Base-by-base conservation (phyloP, 2,797 vertebrate species). In the Alfaro cultratus region DNA sequence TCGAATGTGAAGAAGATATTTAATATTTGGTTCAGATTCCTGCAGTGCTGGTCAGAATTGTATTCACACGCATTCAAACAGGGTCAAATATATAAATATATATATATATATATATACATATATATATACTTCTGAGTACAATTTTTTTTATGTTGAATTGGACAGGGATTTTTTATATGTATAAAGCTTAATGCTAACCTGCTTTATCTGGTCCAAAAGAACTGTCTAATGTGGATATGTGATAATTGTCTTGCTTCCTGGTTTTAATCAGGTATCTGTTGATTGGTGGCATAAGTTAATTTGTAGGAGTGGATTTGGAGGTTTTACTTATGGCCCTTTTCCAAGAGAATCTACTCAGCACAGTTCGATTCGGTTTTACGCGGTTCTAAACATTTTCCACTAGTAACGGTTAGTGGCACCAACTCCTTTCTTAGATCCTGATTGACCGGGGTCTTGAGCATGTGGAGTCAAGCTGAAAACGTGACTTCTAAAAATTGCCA, bases 11-110 rank as follows among this genome's bases (percentile, higher is more conserved):
- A 64, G 46, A 78, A 67, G 80, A 76, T 84, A 85, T 71, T 80
- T 78, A 29, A 11, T 73, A 87, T 88, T 72, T 49, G 75, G 84
- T 90, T 79, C 85, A 80, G 76, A 68, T 80, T 74, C 55, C 68
- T 82, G 51, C 43, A 73, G 76, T 79, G 46, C 46, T 34, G 15
- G 7, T 73, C 29, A 47, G n/a, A 47, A 9, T 31, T 46, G 18
- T 47, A 46, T 23, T 23, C 23, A 23, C 64, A 29, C 11, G 1
- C 23, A 18, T 62, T 39, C 10, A 23, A 26, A 26, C 1, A 23
- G 21, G 64, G 21, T 41, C 4, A 68, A 23, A 26, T 2, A 64
- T 8, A 36, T 6, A 45, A 12, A 45, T 12, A 31, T 3, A 57
- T 8, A 62, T 31, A 34, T 60, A 60, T 23, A 29, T 29, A 60